Base-by-base conservation (phyloP, 1,140 invertebrate genomes). In the Oedothorax gibbosus region DNA sequence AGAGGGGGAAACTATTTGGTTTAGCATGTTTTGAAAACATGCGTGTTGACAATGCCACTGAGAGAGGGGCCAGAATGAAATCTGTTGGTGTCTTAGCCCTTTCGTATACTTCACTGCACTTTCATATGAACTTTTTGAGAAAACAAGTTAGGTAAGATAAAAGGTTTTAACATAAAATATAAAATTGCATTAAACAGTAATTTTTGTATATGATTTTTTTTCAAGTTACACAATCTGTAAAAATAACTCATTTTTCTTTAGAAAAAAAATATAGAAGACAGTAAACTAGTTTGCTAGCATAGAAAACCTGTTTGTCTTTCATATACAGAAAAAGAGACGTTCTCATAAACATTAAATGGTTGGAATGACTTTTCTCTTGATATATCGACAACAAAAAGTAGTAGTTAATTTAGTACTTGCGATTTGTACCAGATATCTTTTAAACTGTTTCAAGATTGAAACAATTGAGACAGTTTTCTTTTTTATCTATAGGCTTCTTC, bases 11-110 rank as follows among this genome's bases (percentile, higher is more conserved):
- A 68, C 80, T 90, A 64, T 91, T 89, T 88, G 91, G 91, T 1
- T 87, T 91, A 86, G 89, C 91, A 3, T 91, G 90, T 87, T 91
- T 91, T 89, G 90, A 91, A 85, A 91, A 91, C 72, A 91, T 91
- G 90, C 88, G 87, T 77, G 90, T 91, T 9, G 89, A 90, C 18
- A 91, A 89, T 88, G 89, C 89, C 78, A 89, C 89, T 60, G 91
- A 91, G 84, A 85, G 91, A 83, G 90, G 91, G 11, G 90, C 90
- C 18, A 84, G 91, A 60, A 91, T 91, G 91, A 91, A 91, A 83
- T 91, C 90, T 75, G 90, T 91, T 7, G 90, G 90, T 7, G 90
- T 91, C 69, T 87, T 91, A 18, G 88, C 90, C 3, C 89, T 89
- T 50, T 90, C 89, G 8, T 91, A 91, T 87, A 90, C 89, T 18